These are phyloP conservation scores for Sialia sialis DNA, from an alignment of 2,113 vertebrate species.

Conservation along the genomic window DNA sequence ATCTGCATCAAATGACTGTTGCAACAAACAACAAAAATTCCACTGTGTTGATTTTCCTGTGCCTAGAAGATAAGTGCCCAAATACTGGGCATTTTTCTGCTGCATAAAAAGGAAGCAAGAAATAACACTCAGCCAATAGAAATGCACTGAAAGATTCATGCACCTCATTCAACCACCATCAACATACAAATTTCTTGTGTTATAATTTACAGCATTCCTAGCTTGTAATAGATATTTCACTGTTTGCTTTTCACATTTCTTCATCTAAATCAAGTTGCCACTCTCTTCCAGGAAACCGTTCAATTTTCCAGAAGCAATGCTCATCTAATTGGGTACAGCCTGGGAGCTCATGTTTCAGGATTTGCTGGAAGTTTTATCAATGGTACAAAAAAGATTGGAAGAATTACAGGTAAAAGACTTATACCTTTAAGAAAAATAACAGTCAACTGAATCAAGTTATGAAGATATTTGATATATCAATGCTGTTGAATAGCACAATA, in stretches of 20 bases:
- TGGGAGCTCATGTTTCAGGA: constrained; percentile 93
- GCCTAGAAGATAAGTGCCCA: background rate
- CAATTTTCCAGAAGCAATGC: constrained; percentile 77
- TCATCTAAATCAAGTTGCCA: background rate
- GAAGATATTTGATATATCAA: background rate
- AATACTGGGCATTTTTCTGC: background rate
- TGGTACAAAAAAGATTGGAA: constrained; percentile 81
- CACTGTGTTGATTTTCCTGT: background rate
- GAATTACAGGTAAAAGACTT: constrained; percentile 87
- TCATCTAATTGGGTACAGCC: constrained; percentile 95
- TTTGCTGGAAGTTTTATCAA: constrained; percentile 88
- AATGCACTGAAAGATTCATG: background rate
- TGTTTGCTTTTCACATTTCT: background rate
- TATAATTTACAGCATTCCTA: background rate
- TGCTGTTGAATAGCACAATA: background rate
- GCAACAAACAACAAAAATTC: background rate
- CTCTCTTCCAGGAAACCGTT: constrained; percentile 76
- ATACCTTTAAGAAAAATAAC: background rate
- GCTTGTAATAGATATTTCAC: background rate
- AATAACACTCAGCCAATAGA: background rate
- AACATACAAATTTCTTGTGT: background rate
- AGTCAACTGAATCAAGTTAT: background rate
- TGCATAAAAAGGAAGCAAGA: background rate
- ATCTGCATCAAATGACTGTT: background rate
- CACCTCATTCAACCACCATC: background rate